A percentile compares a stretch with the other conserved stretches of the same genome.
Conservation (phyloP, 1,140 invertebrate species). For the Drosophila leontia region DNA sequence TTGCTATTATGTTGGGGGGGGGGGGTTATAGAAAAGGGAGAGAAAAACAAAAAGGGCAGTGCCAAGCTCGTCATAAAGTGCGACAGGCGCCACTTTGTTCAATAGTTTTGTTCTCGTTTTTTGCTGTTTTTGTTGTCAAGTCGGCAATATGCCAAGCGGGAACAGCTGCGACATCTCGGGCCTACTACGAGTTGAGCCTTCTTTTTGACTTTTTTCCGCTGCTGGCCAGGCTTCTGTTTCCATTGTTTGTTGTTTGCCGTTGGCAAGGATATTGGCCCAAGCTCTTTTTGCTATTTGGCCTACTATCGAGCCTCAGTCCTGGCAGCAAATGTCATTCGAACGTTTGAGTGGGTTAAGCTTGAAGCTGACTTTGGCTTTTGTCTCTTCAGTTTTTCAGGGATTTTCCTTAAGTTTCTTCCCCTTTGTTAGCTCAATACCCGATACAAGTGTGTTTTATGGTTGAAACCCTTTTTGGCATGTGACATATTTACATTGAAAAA, state of each 20-base stretch:
- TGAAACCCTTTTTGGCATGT: slow-evolving; percentile 33
- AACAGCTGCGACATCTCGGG: slow-evolving; percentile 59
- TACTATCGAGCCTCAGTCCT: slow-evolving; percentile 44
- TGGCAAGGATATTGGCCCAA: slow-evolving; percentile 55
- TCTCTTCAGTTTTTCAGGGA: slow-evolving; percentile 25
- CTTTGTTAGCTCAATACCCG: neutral
- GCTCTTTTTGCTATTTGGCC: slow-evolving; percentile 67
- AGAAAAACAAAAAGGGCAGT: slow-evolving; percentile 12
- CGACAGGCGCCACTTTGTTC: slow-evolving; percentile 76
- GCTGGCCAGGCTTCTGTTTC: slow-evolving; percentile 27
- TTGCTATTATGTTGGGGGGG: slow-evolving; percentile 54
- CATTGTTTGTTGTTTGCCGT: slow-evolving; percentile 47
- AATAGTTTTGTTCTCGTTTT: slow-evolving; percentile 65
- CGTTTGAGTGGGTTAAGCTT: slow-evolving; percentile 63
- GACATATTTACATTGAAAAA: slow-evolving; percentile 50
- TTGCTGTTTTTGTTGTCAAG: slow-evolving; percentile 63
- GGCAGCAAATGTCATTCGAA: slow-evolving; percentile 61
- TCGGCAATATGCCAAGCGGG: slow-evolving; percentile 73
- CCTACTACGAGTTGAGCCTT: slow-evolving; percentile 41
- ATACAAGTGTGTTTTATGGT: slow-evolving; percentile 42
- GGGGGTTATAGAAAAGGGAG: neutral
- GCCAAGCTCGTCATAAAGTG: slow-evolving; percentile 64
- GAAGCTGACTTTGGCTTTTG: slow-evolving; percentile 47
- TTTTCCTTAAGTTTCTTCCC: slow-evolving; percentile 20
- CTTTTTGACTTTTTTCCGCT: slow-evolving; percentile 3